These are phyloP conservation scores for Podabrus alpinus DNA, from an alignment of 2,888 invertebrate genomes.

Conservation along the genomic window DNA sequence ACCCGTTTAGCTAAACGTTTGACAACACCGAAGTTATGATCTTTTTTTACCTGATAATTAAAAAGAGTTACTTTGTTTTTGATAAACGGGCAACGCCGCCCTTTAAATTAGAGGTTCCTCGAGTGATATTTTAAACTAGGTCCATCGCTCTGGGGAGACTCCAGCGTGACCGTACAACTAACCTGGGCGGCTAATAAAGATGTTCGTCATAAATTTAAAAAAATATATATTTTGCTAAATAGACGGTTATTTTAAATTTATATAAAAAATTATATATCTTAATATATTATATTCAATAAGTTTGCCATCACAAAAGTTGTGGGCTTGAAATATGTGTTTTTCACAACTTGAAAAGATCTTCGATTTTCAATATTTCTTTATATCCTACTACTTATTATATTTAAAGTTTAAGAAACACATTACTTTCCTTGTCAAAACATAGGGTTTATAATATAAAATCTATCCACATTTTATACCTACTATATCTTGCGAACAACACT, in stretches of 20 bases:
- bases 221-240: not conserved
- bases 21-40: not conserved
- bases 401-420: conserved; percentile 14
- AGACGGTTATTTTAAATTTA: not conserved
- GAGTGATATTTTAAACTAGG: not conserved
- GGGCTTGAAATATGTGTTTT: conserved; percentile 4
- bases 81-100: not conserved
- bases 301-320: conserved; percentile 3
- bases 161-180: not conserved
- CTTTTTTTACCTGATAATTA: not conserved
- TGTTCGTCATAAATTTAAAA: not conserved
- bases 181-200: not conserved
- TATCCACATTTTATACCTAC: not conserved
- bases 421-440: conserved; percentile 10
- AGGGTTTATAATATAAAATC: not conserved
- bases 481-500: not conserved
- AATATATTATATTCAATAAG: conserved; percentile 4
- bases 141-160: not conserved
- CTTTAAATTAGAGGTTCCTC: not conserved
- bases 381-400: conserved; percentile 10
- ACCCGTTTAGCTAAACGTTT: not conserved
- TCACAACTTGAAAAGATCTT: conserved; percentile 9
- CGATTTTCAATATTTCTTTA: conserved; percentile 10
- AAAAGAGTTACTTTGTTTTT: not conserved
- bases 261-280: not conserved